A percentile compares a stretch with the other conserved stretches of the same genome.
phyloP scores from a whole-genome alignment of 2,797 vertebrate species.

The Choloepus didactylus region DNA sequence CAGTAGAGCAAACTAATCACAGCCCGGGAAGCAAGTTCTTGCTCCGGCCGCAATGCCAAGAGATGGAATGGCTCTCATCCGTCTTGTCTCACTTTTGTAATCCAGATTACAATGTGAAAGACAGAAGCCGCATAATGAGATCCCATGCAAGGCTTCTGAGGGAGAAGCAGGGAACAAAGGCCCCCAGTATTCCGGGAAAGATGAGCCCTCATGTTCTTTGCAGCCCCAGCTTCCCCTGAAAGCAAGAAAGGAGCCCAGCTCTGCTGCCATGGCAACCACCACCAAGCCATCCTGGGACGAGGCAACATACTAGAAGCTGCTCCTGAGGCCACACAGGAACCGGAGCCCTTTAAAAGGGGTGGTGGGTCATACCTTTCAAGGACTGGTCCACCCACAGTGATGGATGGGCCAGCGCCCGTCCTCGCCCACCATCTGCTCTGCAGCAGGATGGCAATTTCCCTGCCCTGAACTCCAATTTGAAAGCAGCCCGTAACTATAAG shows the following conservation, averaged over 20 bases:
- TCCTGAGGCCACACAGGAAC: background rate
- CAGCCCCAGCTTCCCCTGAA: conserved; percentile 29
- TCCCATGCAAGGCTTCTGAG: background rate
- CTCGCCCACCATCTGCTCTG: conserved; percentile 26
- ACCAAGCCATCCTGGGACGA: background rate
- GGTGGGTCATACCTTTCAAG: background rate
- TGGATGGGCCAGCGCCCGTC: background rate
- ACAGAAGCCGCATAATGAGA: conserved; percentile 35
- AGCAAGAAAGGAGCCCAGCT: background rate
- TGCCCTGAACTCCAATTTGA: conserved; percentile 1
- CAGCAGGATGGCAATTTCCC: background rate
- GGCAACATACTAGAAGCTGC: background rate
- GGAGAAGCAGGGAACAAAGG: background rate
- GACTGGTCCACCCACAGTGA: background rate
- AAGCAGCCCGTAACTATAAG: background rate
- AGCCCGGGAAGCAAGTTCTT: conserved; percentile 43
- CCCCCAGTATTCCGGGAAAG: background rate
- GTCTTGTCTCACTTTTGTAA: conserved; percentile 33
- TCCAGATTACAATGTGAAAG: conserved; percentile 53
- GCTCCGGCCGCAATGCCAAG: background rate
- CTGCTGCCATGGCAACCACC: conserved; percentile 16
- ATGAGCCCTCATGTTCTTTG: background rate
- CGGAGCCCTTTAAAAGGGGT: background rate
- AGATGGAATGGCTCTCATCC: background rate
- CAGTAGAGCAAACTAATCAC: background rate